Conservation (phyloP, 2,888 invertebrate genomes). For the Pinctada fucata region DNA sequence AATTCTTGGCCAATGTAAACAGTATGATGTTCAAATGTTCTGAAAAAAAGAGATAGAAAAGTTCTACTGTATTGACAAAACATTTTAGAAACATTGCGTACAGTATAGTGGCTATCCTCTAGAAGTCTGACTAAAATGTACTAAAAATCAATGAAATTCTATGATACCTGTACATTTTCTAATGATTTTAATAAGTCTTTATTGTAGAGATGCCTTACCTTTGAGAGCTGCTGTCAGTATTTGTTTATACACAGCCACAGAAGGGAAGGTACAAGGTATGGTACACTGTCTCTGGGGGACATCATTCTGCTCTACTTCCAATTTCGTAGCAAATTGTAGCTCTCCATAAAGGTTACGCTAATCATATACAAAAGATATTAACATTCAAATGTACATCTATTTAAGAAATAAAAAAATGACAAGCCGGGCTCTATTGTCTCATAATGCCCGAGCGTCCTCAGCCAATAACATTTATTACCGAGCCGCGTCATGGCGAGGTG, state of each 20-base stretch:
- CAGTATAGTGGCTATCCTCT: too few relatives aligned
- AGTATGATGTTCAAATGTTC: conserved; percentile 66
- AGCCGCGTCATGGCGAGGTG: too few relatives aligned
- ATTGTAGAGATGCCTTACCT: conserved; percentile 40
- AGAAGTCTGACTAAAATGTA: too few relatives aligned
- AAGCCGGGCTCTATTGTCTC: too few relatives aligned
- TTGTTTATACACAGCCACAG: conserved; percentile 58
- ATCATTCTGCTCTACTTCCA: conserved; percentile 52
- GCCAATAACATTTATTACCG: too few relatives aligned
- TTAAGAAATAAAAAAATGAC: too few relatives aligned
- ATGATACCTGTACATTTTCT: too few relatives aligned
- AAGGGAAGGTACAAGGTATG: conserved; percentile 59
- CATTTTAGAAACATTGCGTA: not conserved
- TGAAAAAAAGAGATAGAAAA: conserved; percentile 40
- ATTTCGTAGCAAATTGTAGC: conserved; percentile 55
- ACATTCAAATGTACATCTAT: too few relatives aligned
- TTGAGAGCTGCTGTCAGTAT: conserved; percentile 54
- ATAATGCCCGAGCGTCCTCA: too few relatives aligned
- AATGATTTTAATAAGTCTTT: too few relatives aligned
- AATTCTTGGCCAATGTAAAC: conserved; percentile 59
- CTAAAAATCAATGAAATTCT: too few relatives aligned
- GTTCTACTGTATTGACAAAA: not conserved
- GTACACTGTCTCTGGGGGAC: conserved; percentile 51
- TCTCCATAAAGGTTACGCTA: conserved; percentile 46
- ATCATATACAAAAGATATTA: too few relatives aligned